Base-by-base conservation (phyloP, 2,888 invertebrate genomes). In the Caradrina kadenii region DNA sequence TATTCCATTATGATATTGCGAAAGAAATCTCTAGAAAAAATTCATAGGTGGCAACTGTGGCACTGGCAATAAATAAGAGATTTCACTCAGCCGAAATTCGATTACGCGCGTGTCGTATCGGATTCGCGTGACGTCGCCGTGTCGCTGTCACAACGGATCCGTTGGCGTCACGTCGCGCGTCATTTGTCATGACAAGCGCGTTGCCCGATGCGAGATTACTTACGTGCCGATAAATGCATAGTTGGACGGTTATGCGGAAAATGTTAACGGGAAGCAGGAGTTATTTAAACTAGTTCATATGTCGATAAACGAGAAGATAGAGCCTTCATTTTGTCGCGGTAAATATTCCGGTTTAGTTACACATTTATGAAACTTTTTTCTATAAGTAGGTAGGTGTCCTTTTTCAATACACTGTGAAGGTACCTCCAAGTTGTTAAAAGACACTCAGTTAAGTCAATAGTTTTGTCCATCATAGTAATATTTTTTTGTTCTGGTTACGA, bases 81-180 rank as follows among this genome's bases (percentile, higher is more conserved):
- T 82, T 81, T 79, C 76, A 76, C 74, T 76, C 76, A 52, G 55
- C 69, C 75, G 69, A 84, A 83, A 88, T 88, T 88, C 87, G 88
- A 88, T 90, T 87, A 88, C 84, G 77, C 75, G 71, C 73, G 86
- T 87, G 77, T 79, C 89, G 84, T 81, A 86, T 86, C 82, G 81
- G 81, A 86, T 86, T 79, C 83, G 66, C 76, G 69, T 76, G 73
- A 73, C 69, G 81, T 74, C 69, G 60, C 60, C 73, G 75, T 66
- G 80, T 79, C 80, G 78, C 80, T 82, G 80, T 85, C 85, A 81
- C 76, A 70, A 69, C 72, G 73, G 69, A 77, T 83, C 63, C 72
- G 84, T 77, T 74, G 69, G 71, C 80, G 82, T 76, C 79, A 76
- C 80, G 79, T 80, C 76, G 69, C 67, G 66, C 73, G 82, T 86